A percentile compares a stretch with the other conserved stretches of the same genome.
These are phyloP conservation scores for Plumapathes pennacea DNA, from an alignment of 92 coral and sea anemone genomes.

Conservation along the genomic window DNA sequence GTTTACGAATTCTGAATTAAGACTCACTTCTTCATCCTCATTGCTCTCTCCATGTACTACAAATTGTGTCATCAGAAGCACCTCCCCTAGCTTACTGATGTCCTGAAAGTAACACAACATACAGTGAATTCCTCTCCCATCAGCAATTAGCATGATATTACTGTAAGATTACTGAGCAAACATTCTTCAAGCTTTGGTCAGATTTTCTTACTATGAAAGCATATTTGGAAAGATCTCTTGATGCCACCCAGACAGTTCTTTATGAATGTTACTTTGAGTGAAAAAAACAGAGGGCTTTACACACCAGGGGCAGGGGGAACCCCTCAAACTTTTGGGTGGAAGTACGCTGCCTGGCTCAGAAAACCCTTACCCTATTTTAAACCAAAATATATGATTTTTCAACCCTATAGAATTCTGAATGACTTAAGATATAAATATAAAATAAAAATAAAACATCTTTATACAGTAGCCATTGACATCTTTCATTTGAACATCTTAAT, in stretches of 20 bases:
- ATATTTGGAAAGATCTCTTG: background rate
- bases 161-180: no score
- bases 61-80: constrained; percentile 84
- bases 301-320: no score
- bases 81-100: constrained; percentile 84
- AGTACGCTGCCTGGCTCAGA: no score
- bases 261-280: background rate
- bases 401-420: background rate
- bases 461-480: background rate
- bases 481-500: no score
- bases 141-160: no score
- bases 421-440: background rate
- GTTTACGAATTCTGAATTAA: background rate
- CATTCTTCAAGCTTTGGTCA: no score
- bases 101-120: constrained; percentile 61
- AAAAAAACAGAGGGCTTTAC: no score
- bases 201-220: no score
- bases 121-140: no score
- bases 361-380: no score
- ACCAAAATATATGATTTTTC: background rate
- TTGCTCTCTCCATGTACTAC: constrained; percentile 94
- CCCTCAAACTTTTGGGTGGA: no score
- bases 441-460: no score
- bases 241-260: background rate
- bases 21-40: background rate